Evolutionary conservation across 2,888 invertebrate genomes (phyloP), one percentile per base, ranked within the genome.

Genomic region (Agrotis exclamationis): DNA sequence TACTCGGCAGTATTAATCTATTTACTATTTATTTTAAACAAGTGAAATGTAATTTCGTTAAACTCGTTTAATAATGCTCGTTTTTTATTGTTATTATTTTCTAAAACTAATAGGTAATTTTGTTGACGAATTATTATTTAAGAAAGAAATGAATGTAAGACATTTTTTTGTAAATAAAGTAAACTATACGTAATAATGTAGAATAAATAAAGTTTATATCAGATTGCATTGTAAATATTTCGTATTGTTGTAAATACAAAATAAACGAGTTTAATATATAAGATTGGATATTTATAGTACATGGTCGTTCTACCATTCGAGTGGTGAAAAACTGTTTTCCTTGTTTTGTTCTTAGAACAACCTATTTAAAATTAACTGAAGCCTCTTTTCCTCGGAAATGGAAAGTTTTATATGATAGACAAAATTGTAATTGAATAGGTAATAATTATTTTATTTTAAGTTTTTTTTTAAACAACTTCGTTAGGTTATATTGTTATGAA

Each of bases 261-360:
- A 77, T 79, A 88, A 89, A 89, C 85, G 84, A 86, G 86, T 84
- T 85, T 82, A 84, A 83, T 79, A 75, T 76, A 82, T 87, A 86
- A 85, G 85, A 73, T 85, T 82, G 73, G 70, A 74, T 84, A 85
- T 71, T 28, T 71, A 79, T 74, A 76, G 76, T 70, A 70, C 80
- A 82, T 91, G 90, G 90, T 85, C 81, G 86, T 89, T 89, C 87
- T 86, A 93, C 93, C 92, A 91, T 85, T 90, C 58, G 83, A 75
- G 90, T 92, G 94, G 94, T 94, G 90, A 89, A 92, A 91, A 93
- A 92, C 82, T 88, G 84, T 88, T 90, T 89, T 67, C 51, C 14
- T 79, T 79, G 64, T 90, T 93, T 85, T 87, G 95, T 96, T 96
- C 95, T 87, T 95, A 95, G 95, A 95, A 95, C 95, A 88, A 87